A percentile compares a stretch with the other conserved stretches of the same genome.
These are phyloP conservation scores for Mobula birostris DNA, from an alignment of 2,113 vertebrate species.

Conservation along the genomic window DNA sequence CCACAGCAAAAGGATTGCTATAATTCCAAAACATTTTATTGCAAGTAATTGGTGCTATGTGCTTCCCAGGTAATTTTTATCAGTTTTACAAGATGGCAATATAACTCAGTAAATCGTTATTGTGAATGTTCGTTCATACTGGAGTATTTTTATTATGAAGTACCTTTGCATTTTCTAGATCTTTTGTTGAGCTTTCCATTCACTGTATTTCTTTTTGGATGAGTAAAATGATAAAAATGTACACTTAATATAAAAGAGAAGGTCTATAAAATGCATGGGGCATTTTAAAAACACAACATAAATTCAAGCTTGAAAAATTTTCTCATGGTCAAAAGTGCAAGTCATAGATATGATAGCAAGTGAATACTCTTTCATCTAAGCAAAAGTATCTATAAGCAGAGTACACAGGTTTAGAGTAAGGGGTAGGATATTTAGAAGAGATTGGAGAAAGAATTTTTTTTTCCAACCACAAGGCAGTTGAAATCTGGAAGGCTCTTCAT, in stretches of 20 bases:
- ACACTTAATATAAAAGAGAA: background rate
- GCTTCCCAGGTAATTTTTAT: slow-evolving; percentile 73
- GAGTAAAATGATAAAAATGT: background rate
- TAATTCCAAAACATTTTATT: slow-evolving; percentile 60
- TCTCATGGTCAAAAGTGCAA: too few relatives aligned
- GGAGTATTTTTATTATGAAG: background rate
- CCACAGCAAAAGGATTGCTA: slow-evolving; percentile 49
- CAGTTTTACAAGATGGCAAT: slow-evolving; percentile 5
- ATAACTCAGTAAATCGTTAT: background rate
- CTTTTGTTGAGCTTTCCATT: background rate
- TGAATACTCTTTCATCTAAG: background rate
- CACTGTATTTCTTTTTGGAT: background rate
- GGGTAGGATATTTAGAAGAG: background rate
- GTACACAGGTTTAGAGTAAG: background rate
- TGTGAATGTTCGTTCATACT: background rate
- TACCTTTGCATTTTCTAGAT: background rate
- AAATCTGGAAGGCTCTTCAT: background rate
- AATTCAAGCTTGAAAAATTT: too few relatives aligned
- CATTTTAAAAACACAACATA: too few relatives aligned
- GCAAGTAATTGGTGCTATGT: slow-evolving; percentile 77
- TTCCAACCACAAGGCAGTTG: background rate
- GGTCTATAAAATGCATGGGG: too few relatives aligned
- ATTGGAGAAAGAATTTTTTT: background rate
- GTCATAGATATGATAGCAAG: too few relatives aligned
- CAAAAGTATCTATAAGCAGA: background rate